Percentiles rank a stretch among this genome's conserved stretches.
phyloP scores from a whole-genome alignment of 2,113 vertebrate species.

The Trachemys scripta region DNA sequence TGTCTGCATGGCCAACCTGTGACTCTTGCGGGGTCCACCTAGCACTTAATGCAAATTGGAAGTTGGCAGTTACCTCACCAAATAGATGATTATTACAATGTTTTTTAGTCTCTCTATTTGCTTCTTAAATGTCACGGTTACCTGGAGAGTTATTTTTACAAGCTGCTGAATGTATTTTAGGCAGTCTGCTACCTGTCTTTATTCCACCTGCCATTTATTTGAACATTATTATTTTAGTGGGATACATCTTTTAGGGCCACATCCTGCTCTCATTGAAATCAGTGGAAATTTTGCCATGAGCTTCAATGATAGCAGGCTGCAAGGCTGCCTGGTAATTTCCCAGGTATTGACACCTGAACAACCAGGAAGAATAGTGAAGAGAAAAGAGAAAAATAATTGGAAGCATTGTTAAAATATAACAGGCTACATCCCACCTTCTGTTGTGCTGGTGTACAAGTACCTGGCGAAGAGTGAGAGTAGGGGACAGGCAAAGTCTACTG shows the following conservation, averaged over 20 bases:
- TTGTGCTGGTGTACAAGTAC: slow-evolving; percentile 45
- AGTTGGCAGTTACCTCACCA: neutral
- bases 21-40: slow-evolving; percentile 2
- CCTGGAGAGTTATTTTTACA: neutral
- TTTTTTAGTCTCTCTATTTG: slow-evolving; percentile 13
- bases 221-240: slow-evolving; percentile 61
- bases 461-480: slow-evolving; percentile 41
- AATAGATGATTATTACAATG: slow-evolving; percentile 7
- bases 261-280: neutral
- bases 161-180: slow-evolving; percentile 35
- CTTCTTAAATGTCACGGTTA: slow-evolving; percentile 44
- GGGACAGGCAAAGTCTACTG: slow-evolving; percentile 50
- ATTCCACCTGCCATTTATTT: slow-evolving; percentile 40
- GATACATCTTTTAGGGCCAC: slow-evolving; percentile 30
- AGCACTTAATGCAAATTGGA: slow-evolving; percentile 1
- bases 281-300: neutral
- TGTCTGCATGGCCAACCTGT: neutral
- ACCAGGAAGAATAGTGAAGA: slow-evolving; percentile 33
- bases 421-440: slow-evolving; percentile 44
- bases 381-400: slow-evolving; percentile 55
- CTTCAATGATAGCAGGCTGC: slow-evolving; percentile 26
- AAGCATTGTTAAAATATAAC: slow-evolving; percentile 61
- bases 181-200: slow-evolving; percentile 5
- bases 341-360: slow-evolving; percentile 43
- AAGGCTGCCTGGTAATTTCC: slow-evolving; percentile 16